Conservation (phyloP, 2,113 vertebrate genomes). For the Pipa parva region DNA sequence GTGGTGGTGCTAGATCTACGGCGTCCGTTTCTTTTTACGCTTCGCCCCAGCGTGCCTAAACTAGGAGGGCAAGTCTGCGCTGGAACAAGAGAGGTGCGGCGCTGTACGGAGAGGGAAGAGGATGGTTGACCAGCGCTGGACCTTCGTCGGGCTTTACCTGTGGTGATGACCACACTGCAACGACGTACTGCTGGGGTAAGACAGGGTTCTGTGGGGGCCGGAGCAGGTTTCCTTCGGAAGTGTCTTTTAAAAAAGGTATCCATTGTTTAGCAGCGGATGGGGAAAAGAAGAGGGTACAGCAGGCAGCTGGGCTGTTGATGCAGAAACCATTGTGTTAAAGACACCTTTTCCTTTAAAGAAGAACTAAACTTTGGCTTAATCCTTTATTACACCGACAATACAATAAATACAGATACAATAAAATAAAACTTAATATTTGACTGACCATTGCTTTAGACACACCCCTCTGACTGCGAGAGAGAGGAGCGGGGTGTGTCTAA, state of each 20-base stretch:
- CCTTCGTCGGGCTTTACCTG: slow-evolving; percentile 75
- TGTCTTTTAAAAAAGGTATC: slow-evolving; percentile 82
- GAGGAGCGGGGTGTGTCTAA: too few relatives aligned
- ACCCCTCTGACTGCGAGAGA: too few relatives aligned
- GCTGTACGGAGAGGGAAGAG: slow-evolving; percentile 56
- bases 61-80: slow-evolving; percentile 49
- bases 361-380: too few relatives aligned
- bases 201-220: slow-evolving; percentile 20
- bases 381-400: too few relatives aligned
- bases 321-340: slow-evolving; percentile 59
- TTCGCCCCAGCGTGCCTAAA: slow-evolving; percentile 22
- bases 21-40: slow-evolving; percentile 37
- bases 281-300: slow-evolving; percentile 10
- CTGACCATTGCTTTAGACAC: too few relatives aligned
- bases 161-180: slow-evolving; percentile 57
- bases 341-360: too few relatives aligned
- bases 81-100: slow-evolving; percentile 58
- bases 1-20: slow-evolving; percentile 81
- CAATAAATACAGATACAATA: too few relatives aligned
- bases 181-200: slow-evolving; percentile 27
- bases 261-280: slow-evolving; percentile 55
- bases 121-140: slow-evolving; percentile 78
- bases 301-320: slow-evolving; percentile 61
- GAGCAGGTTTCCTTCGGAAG: slow-evolving; percentile 60
- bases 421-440: too few relatives aligned